Evolutionary conservation across 1,140 invertebrate genomes (phyloP).

Genomic region (Caenorhabditis tropicalis): DNA sequence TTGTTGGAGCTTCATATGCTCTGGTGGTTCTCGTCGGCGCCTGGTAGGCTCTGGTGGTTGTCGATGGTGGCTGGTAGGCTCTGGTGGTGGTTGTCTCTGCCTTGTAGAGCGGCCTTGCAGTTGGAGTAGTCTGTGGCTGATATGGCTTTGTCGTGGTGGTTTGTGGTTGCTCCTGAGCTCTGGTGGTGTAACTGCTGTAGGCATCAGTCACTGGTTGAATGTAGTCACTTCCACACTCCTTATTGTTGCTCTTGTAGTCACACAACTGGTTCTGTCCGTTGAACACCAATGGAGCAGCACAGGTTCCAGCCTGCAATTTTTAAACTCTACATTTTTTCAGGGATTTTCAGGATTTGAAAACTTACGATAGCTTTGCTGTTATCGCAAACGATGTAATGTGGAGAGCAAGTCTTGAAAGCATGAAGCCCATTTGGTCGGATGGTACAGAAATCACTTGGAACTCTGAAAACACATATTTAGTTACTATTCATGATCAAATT

Average conservation of each 20-base stretch:
- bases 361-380: not conserved
- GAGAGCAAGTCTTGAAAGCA: not conserved
- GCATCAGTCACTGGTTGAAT: not conserved
- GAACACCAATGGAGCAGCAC: not conserved
- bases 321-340: not conserved
- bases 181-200: not conserved
- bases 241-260: conserved; percentile 13
- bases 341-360: not conserved
- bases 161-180: not conserved
- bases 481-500: not conserved
- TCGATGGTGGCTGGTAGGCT: not conserved
- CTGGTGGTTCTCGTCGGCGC: not conserved
- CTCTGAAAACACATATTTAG: not conserved
- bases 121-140: not conserved
- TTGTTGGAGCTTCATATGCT: not conserved
- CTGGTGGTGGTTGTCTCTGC: not conserved
- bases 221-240: not conserved
- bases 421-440: conserved; percentile 21
- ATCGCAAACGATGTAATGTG: conserved; percentile 4
- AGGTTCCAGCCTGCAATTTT: not conserved
- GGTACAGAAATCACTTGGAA: not conserved
- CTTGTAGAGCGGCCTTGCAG: not conserved
- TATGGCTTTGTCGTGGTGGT: not conserved
- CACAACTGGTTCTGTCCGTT: not conserved
- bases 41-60: not conserved